A percentile compares a stretch with the other conserved stretches of the same genome.
phyloP scores from a whole-genome alignment of 2,888 invertebrate genomes.

The Calliopum simillimum region DNA sequence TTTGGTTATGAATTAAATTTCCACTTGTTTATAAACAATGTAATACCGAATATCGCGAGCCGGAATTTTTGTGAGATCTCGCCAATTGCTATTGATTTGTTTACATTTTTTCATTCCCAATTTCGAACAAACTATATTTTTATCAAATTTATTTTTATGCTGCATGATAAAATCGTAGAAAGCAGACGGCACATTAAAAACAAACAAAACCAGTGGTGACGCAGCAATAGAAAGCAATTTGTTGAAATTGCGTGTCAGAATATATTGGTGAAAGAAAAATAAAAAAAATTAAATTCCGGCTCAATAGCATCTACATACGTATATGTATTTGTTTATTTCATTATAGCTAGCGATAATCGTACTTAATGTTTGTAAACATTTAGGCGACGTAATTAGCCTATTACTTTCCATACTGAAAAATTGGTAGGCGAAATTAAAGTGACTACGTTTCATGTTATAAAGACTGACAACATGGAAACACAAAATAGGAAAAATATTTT shows the following conservation, averaged over 20 bases:
- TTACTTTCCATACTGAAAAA: too few species aligned
- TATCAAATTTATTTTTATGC: too few species aligned
- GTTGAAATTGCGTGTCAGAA: slow-evolving; percentile 15
- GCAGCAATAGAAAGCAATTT: neutral
- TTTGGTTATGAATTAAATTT: neutral
- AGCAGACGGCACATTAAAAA: neutral
- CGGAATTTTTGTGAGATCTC: neutral
- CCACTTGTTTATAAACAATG: neutral
- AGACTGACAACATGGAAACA: too few species aligned
- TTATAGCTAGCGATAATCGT: slow-evolving; percentile 25
- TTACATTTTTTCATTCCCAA: too few species aligned
- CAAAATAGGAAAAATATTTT: too few species aligned
- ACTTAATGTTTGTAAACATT: neutral
- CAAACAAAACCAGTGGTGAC: neutral
- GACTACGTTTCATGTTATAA: too few species aligned
- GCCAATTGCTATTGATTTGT: neutral
- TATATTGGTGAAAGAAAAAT: neutral
- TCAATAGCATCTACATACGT: neutral
- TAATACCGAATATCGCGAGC: too few species aligned
- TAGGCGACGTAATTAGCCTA: too few species aligned
- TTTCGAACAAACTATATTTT: too few species aligned
- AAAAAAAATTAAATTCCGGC: neutral
- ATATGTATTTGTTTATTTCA: too few species aligned
- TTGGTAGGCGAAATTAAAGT: too few species aligned
- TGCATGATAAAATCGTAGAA: neutral